These are phyloP conservation scores for Cryptus armator DNA, from an alignment of 2,888 invertebrate species.

Conservation along the genomic window DNA sequence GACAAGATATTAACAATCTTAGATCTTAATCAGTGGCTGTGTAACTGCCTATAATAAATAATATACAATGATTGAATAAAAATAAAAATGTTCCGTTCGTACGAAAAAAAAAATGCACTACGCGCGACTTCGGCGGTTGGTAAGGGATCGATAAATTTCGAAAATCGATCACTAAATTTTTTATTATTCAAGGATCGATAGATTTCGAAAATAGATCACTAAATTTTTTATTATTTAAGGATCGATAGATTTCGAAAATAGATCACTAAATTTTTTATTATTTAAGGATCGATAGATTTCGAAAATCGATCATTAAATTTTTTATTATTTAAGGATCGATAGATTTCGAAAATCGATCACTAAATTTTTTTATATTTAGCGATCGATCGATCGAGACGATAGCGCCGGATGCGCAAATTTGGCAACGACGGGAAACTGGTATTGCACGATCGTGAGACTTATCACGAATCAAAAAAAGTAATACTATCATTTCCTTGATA, in stretches of 20 bases:
- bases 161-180: too few relatives aligned
- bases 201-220: too few relatives aligned
- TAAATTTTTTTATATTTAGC: too few relatives aligned
- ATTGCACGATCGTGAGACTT: background rate
- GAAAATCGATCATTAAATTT: too few relatives aligned
- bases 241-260: constrained; percentile 11
- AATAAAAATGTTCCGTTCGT: background rate
- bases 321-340: too few relatives aligned
- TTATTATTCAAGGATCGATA: constrained; percentile 9
- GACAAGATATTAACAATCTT: background rate
- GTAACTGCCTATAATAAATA: background rate
- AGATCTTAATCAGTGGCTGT: constrained; percentile 8
- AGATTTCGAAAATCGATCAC: background rate
- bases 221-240: too few relatives aligned
- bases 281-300: too few relatives aligned
- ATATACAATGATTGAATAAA: background rate
- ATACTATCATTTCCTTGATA: background rate
- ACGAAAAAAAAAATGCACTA: background rate
- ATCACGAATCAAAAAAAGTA: background rate
- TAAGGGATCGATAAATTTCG: background rate
- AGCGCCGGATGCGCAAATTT: background rate
- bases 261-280: too few relatives aligned
- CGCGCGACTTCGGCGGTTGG: background rate
- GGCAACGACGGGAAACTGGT: background rate
- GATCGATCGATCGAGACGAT: too few relatives aligned